Percentiles rank a stretch among this genome's conserved stretches.
phyloP scores from a whole-genome alignment of 92 coral and sea anemone genomes.

The Meandrina meandrites region DNA sequence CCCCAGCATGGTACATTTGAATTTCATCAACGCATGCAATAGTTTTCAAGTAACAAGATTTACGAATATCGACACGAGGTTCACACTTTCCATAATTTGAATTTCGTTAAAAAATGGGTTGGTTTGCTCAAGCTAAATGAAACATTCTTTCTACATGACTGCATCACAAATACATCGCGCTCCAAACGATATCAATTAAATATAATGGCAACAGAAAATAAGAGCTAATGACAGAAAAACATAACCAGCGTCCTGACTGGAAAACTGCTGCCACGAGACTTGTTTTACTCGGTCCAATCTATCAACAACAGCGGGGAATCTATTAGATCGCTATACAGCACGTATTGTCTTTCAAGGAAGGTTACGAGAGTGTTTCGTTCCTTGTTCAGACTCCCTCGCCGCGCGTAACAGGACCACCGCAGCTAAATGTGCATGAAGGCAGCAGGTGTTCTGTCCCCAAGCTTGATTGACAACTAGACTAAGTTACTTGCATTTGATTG shows the following conservation, averaged over 20 bases:
- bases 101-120: constrained; percentile 5
- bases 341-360: background rate
- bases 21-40: constrained; percentile 4
- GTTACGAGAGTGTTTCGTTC: background rate
- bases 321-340: background rate
- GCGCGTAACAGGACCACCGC: background rate
- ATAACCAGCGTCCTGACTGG: background rate
- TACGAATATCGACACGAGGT: background rate
- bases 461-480: constrained; percentile 71
- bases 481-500: constrained; percentile 75
- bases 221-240: background rate
- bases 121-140: background rate
- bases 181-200: background rate
- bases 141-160: background rate
- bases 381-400: background rate
- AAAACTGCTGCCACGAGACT: background rate
- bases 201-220: background rate
- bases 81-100: background rate
- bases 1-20: background rate
- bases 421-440: background rate
- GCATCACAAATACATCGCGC: background rate
- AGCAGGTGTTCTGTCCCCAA: constrained; percentile 70
- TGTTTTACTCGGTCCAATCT: background rate
- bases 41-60: constrained; percentile 19
- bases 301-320: background rate